Base-by-base conservation (phyloP, 2,797 vertebrate species). In the Perodicticus potto region DNA sequence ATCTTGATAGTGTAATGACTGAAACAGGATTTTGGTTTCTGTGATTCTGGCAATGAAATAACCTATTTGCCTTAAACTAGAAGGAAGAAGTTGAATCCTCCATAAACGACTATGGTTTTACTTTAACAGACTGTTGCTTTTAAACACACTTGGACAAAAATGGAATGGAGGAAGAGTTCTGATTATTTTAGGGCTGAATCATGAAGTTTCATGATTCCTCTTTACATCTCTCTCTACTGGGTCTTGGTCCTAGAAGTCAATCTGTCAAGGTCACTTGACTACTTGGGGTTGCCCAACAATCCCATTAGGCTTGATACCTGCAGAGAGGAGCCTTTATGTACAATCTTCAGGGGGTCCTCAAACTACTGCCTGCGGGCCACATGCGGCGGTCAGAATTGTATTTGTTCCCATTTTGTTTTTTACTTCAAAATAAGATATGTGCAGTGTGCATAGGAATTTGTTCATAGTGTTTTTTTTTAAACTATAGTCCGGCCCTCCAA, bases 1-100 rank as follows among this genome's bases (percentile, higher is more conserved):
- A 82, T 49, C 53, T 67, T 27, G 17, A 85, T 6, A 74, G 0
- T 17, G 67, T 70, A 65, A 61, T 96, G 37, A 94, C 69, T 89
- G 74, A 92, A 90, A 77, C 57, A 34, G 13, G 85, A 91, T 69
- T 95, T 96, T 53, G 20, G 73, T 78, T 89, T 97, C 85, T 81
- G 37, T 81, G 78, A 89, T 89, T 94, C 55, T 81, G 77, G 65
- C 45, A 87, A 87, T 73, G 69, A 94, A 93, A 73, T 63, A 78
- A 81, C 10, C 14, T 20, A 73, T 88, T 93, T 92, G 45, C 67
- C 40, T 90, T 85, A 69, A 89, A 78, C 55, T 11, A 43, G 91
- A 94, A 74, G 32, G 40, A 85, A 94, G 43, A 49, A 69, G 45
- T 74, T 49, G 57, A 90, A 53, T 23, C 57, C 8, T 95, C 37